A percentile compares a stretch with the other conserved stretches of the same genome.
Conservation (phyloP, 2,113 vertebrate genomes). For the Chelonoidis abingdonii region DNA sequence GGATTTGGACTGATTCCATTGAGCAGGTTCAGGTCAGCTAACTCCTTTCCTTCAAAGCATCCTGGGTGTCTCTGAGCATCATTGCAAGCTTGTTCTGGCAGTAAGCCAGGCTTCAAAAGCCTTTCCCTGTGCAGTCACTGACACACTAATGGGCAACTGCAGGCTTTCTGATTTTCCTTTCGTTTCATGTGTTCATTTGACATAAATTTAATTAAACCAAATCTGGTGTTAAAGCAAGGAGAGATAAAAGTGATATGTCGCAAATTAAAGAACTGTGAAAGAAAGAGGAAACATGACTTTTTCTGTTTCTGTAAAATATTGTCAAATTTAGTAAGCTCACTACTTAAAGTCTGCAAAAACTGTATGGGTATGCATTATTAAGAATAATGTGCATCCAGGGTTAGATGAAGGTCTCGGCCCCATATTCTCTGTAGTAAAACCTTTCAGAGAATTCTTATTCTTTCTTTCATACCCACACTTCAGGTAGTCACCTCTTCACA, state of each 20-base stretch:
- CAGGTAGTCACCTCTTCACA: conserved; percentile 84
- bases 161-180: conserved; percentile 87
- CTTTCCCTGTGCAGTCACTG: conserved; percentile 84
- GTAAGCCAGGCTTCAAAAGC: conserved; percentile 88
- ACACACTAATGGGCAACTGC: conserved; percentile 88
- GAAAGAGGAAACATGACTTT: conserved; percentile 81
- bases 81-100: conserved; percentile 85
- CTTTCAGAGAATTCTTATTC: conserved; percentile 80
- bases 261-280: conserved; percentile 86
- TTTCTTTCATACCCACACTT: conserved; percentile 83
- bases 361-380: conserved; percentile 81
- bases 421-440: conserved; percentile 81
- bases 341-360: conserved; percentile 72
- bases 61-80: conserved; percentile 85
- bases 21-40: conserved; percentile 83
- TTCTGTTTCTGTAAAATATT: conserved; percentile 79
- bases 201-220: conserved; percentile 91
- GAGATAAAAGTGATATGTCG: conserved; percentile 86
- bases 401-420: conserved; percentile 84
- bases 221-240: conserved; percentile 86
- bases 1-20: conserved; percentile 83
- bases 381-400: conserved; percentile 83
- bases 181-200: conserved; percentile 89
- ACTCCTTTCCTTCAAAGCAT: conserved; percentile 86
- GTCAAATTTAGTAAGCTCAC: conserved; percentile 79